A percentile compares a stretch with the other conserved stretches of the same genome.
Conservation (phyloP, 2,888 invertebrate genomes). For the Gibbula magus region DNA sequence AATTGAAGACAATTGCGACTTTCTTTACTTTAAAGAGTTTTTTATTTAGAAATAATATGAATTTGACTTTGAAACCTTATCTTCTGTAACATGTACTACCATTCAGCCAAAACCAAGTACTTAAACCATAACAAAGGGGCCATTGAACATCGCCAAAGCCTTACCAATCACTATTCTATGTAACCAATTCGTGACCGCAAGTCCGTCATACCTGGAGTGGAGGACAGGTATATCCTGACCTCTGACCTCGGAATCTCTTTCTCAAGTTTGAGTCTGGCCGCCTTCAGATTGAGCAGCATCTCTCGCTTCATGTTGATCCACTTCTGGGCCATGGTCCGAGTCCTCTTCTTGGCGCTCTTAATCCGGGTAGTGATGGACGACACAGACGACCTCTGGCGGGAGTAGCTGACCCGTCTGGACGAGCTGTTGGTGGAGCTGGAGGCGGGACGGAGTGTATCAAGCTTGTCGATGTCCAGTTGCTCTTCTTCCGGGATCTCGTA, state of each 20-base stretch:
- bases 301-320: constrained; percentile 39
- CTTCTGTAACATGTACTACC: too few relatives aligned
- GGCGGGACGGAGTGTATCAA: constrained; percentile 9
- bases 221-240: constrained; percentile 42
- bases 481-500: constrained; percentile 11
- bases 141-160: too few relatives aligned
- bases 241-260: constrained; percentile 38
- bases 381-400: neutral
- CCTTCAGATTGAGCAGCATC: constrained; percentile 31
- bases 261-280: constrained; percentile 35
- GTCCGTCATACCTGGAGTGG: constrained; percentile 39
- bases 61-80: too few relatives aligned
- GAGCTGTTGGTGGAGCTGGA: constrained; percentile 18
- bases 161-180: too few relatives aligned
- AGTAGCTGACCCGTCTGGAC: neutral
- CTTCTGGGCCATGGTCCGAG: constrained; percentile 12
- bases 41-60: too few relatives aligned
- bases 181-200: too few relatives aligned
- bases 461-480: neutral
- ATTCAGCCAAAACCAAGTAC: too few relatives aligned
- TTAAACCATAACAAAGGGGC: too few relatives aligned
- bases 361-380: neutral
- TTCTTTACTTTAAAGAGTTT: too few relatives aligned
- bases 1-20: too few relatives aligned
- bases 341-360: neutral